Evolutionary conservation across 2,113 vertebrate genomes (phyloP).

Genomic region (Oostethus manadensis): DNA sequence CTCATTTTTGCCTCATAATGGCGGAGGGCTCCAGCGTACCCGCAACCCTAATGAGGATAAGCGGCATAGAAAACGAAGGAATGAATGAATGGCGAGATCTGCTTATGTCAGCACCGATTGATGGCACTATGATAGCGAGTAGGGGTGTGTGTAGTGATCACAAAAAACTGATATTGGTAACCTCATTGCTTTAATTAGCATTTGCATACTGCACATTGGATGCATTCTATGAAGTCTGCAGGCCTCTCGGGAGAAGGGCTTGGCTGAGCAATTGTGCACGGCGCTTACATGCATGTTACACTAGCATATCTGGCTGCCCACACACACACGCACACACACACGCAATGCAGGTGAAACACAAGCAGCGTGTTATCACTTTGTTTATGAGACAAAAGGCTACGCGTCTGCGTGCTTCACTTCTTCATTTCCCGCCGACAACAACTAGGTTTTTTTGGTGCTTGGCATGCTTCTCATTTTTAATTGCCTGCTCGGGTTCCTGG

Average conservation of each 20-base stretch:
- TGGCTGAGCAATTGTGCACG: constrained; percentile 54
- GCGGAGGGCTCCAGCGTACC: too few relatives aligned
- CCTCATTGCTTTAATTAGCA: constrained; percentile 55
- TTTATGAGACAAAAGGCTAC: constrained; percentile 51
- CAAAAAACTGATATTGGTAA: constrained; percentile 38
- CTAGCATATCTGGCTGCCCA: constrained; percentile 64
- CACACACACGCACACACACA: constrained; percentile 1
- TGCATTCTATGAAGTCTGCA: constrained; percentile 20
- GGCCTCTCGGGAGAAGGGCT: constrained; percentile 46
- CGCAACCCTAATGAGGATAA: too few relatives aligned
- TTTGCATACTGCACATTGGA: constrained; percentile 28
- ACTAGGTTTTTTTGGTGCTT: constrained; percentile 22
- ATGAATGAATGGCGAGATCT: too few relatives aligned
- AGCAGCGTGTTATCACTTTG: constrained; percentile 54
- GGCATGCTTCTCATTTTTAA: constrained; percentile 43
- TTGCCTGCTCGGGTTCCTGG: constrained; percentile 36
- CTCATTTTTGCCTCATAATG: too few relatives aligned
- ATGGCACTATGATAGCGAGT: background rate
- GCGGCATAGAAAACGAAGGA: too few relatives aligned
- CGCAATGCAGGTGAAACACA: constrained; percentile 53
- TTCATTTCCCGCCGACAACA: constrained; percentile 40
- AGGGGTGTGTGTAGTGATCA: constrained; percentile 27
- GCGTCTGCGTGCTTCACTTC: constrained; percentile 18
- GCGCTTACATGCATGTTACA: constrained; percentile 43
- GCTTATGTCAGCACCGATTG: too few relatives aligned